Percentiles rank a stretch among this genome's conserved stretches.
phyloP scores from a whole-genome alignment of 2,113 vertebrate species.

The Euleptes europaea region DNA sequence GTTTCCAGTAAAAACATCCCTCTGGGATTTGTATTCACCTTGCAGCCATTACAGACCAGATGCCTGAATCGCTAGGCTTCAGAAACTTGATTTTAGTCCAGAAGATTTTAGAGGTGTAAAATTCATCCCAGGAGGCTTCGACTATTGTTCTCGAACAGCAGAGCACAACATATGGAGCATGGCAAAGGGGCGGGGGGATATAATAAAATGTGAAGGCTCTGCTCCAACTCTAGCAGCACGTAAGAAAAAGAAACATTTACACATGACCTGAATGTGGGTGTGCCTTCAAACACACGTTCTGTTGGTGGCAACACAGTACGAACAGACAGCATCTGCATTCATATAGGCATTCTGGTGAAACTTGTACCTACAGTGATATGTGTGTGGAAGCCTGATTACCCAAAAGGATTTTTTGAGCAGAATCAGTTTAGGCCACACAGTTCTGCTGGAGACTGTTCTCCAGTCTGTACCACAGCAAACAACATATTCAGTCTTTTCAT shows the following conservation, averaged over 20 bases:
- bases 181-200: constrained; percentile 30
- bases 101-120: constrained; percentile 66
- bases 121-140: constrained; percentile 62
- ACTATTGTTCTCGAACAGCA: constrained; percentile 67
- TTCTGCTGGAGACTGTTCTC: constrained; percentile 52
- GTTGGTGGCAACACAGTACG: neutral
- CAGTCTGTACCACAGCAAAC: constrained; percentile 15
- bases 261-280: neutral
- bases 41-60: constrained; percentile 53
- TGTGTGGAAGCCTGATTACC: neutral
- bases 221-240: neutral
- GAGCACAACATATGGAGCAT: constrained; percentile 66
- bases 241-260: neutral
- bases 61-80: constrained; percentile 50
- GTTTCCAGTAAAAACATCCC: constrained; percentile 25
- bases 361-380: constrained; percentile 28
- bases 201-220: constrained; percentile 39
- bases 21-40: constrained; percentile 44
- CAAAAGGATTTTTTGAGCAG: too few species aligned
- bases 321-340: neutral
- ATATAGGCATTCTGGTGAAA: neutral
- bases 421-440: constrained; percentile 43
- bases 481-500: neutral
- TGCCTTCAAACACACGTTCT: neutral
- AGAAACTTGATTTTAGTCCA: constrained; percentile 54